Conservation (phyloP, 2,113 vertebrate genomes). For the Heteronetta atricapilla region DNA sequence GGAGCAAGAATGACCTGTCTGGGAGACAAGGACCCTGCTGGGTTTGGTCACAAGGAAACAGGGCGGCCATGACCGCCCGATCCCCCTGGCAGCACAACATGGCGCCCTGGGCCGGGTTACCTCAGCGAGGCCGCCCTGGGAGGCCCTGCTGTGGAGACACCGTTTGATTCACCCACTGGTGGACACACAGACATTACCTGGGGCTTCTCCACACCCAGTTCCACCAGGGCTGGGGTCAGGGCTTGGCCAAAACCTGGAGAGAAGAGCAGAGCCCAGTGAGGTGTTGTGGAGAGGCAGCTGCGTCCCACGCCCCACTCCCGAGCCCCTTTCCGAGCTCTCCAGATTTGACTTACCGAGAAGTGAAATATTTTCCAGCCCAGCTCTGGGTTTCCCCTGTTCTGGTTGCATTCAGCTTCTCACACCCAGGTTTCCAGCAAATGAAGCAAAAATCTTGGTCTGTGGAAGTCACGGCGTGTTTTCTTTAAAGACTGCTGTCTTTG, state of each 20-base stretch:
- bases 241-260: background rate
- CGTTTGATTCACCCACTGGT: accelerated
- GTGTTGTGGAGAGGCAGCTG: background rate
- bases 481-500: background rate
- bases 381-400: accelerated
- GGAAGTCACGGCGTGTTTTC: background rate
- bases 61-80: accelerated
- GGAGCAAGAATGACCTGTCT: accelerated
- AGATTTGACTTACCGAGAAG: background rate
- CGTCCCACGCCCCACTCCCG: accelerated
- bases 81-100: background rate
- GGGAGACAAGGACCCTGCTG: accelerated
- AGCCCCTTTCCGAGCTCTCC: background rate
- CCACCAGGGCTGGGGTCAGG: background rate
- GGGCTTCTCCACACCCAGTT: background rate
- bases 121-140: accelerated
- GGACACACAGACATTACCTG: accelerated
- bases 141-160: accelerated
- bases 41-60: background rate
- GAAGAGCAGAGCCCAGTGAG: background rate
- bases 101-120: accelerated
- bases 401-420: background rate
- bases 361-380: too few species aligned
- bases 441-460: background rate
- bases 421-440: background rate